These are phyloP conservation scores for Muscina levida DNA, from an alignment of 2,888 invertebrate species.

Conservation along the genomic window DNA sequence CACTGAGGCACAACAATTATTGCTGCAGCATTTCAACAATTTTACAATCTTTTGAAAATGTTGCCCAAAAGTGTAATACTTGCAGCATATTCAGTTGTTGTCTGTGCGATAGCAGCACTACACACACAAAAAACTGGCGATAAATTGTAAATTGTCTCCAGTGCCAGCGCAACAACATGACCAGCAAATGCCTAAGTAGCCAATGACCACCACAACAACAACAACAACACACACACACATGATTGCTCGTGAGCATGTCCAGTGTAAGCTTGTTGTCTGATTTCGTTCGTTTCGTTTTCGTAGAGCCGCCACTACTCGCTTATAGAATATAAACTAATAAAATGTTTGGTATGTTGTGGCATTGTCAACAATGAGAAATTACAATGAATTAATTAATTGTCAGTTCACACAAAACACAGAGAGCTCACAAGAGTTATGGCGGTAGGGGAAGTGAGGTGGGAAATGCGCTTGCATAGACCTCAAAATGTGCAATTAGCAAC, in stretches of 20 bases:
- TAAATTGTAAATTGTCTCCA: constrained; percentile 56
- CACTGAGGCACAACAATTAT: neutral
- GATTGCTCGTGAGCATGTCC: constrained; percentile 32
- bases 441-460: no score
- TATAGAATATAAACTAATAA: constrained; percentile 25
- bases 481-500: no score
- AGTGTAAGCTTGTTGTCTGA: constrained; percentile 44
- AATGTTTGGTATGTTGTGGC: constrained; percentile 64
- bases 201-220: constrained; percentile 47
- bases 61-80: constrained; percentile 49
- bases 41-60: constrained; percentile 44
- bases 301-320: neutral
- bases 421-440: no score
- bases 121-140: no score
- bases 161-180: constrained; percentile 16
- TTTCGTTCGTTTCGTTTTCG: neutral
- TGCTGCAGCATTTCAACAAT: constrained; percentile 39
- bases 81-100: constrained; percentile 39
- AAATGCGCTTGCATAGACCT: no score
- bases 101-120: constrained; percentile 51
- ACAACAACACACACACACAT: no score
- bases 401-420: constrained; percentile 56
- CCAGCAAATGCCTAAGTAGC: constrained; percentile 50
- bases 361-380: constrained; percentile 65
- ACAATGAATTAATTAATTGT: constrained; percentile 68